Evolutionary conservation across 1,140 invertebrate species (phyloP).

Genomic region (Drosophila prosaltans): DNA sequence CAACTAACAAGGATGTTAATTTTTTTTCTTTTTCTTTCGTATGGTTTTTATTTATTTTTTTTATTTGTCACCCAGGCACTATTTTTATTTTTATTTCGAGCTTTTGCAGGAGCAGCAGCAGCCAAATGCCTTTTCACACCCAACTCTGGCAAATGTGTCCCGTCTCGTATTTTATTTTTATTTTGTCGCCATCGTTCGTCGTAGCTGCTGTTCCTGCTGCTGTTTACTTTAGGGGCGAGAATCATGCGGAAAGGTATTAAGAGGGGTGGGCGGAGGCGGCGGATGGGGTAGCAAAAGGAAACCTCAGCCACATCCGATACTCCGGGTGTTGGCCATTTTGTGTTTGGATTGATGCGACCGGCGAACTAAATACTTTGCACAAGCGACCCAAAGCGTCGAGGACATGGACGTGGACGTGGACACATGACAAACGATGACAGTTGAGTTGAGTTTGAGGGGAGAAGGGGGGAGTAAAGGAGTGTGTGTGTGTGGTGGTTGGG

Average conservation of each 20-base stretch:
- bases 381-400: constrained; percentile 46
- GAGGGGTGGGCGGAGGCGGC: not conserved
- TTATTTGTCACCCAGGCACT: constrained; percentile 44
- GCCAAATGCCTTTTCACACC: constrained; percentile 77
- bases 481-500: not conserved
- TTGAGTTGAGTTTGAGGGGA: constrained; percentile 9
- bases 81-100: constrained; percentile 70
- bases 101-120: constrained; percentile 43
- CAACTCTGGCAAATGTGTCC: constrained; percentile 57
- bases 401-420: constrained; percentile 45
- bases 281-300: constrained; percentile 49
- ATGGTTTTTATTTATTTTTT: constrained; percentile 47
- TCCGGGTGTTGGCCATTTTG: constrained; percentile 72
- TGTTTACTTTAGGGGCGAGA: constrained; percentile 76
- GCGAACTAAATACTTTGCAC: constrained; percentile 77
- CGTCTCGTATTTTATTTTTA: constrained; percentile 73
- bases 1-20: constrained; percentile 82
- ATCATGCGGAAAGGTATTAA: not conserved
- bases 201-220: constrained; percentile 33
- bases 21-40: constrained; percentile 60
- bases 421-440: constrained; percentile 81
- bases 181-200: constrained; percentile 65
- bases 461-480: not conserved
- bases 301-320: constrained; percentile 81
- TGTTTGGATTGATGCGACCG: constrained; percentile 80